phyloP scores from a whole-genome alignment of 2,888 invertebrate genomes.

The Sarcophaga caerulescens region DNA sequence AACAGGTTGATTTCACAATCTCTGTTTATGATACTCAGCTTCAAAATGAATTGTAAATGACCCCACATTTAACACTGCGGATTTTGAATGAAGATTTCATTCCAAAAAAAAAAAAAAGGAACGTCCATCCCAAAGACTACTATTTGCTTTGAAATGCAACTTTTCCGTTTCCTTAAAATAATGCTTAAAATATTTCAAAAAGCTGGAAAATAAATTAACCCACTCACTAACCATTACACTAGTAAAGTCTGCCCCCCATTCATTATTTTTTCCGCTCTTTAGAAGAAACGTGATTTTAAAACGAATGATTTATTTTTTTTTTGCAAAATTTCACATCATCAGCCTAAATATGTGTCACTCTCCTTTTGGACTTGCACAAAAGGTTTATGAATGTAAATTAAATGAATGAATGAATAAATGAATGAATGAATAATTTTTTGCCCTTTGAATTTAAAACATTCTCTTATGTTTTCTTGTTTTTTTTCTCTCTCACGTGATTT shows the following conservation, averaged over 20 bases:
- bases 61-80: too few relatives aligned
- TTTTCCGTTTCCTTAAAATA: too few relatives aligned
- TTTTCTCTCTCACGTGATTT: neutral
- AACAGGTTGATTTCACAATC: too few relatives aligned
- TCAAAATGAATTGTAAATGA: too few relatives aligned
- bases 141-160: too few relatives aligned
- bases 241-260: neutral
- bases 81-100: too few relatives aligned
- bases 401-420: conserved; percentile 12
- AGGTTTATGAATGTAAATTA: conserved; percentile 48
- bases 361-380: neutral
- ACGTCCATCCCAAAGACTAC: too few relatives aligned
- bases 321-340: neutral
- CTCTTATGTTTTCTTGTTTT: neutral
- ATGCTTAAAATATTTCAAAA: too few relatives aligned
- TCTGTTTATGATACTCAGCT: too few relatives aligned
- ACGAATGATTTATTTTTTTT: neutral
- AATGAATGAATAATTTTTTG: conserved; percentile 33
- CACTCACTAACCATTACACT: too few relatives aligned
- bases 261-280: neutral
- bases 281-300: neutral
- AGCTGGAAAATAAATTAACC: too few relatives aligned
- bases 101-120: too few relatives aligned
- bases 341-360: neutral
- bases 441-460: conserved; percentile 9